Conservation (phyloP, 2,888 invertebrate species). For the Cryptosula pallasiana region DNA sequence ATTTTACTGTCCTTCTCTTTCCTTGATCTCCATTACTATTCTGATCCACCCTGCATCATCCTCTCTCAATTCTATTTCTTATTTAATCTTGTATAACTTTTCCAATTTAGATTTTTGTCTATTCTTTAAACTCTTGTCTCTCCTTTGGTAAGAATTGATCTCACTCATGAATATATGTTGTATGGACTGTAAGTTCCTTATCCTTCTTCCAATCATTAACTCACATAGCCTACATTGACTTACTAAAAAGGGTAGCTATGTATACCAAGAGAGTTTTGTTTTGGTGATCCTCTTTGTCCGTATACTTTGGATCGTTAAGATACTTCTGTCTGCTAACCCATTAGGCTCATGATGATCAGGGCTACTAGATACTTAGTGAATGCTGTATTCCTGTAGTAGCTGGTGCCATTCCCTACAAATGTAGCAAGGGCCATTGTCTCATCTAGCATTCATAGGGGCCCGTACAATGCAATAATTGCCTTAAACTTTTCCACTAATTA, state of each 20-base stretch:
- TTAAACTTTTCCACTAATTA: background rate
- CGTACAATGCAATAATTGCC: background rate
- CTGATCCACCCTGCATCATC: no score
- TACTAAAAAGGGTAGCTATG: background rate
- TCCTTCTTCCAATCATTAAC: background rate
- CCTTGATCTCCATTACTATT: no score
- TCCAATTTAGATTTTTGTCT: no score
- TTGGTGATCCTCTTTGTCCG: constrained; percentile 1
- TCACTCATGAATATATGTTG: background rate
- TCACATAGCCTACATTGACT: background rate
- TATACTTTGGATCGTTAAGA: background rate
- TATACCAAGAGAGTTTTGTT: background rate
- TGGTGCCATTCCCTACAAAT: background rate
- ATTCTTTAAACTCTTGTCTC: background rate
- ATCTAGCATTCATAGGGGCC: background rate
- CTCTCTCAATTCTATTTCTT: no score
- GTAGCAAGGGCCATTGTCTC: constrained; percentile 1
- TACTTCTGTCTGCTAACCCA: constrained; percentile 2
- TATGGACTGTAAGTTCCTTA: background rate
- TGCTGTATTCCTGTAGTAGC: background rate
- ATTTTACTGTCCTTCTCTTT: no score
- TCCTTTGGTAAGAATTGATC: background rate
- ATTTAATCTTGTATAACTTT: no score
- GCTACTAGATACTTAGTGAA: background rate
- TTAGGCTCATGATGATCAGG: background rate